Conservation (phyloP, 2,113 vertebrate genomes). For the Eptesicus fuscus region DNA sequence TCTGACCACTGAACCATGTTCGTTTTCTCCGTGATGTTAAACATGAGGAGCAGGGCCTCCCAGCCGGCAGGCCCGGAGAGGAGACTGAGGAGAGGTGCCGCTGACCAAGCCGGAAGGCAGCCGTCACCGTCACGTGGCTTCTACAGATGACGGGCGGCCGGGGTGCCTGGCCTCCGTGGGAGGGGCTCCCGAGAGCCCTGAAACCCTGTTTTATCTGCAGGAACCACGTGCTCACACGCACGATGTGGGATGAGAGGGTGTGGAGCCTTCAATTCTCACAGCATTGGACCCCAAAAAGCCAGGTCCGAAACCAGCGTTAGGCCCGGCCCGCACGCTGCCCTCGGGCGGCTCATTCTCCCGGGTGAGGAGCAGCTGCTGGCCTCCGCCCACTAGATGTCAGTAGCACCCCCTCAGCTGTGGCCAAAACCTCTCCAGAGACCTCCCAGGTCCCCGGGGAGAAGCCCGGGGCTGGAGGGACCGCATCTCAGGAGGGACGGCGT, state of each 20-base stretch:
- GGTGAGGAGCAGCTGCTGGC: neutral
- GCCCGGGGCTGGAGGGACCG: neutral
- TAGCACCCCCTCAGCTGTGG: neutral
- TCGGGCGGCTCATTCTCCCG: neutral
- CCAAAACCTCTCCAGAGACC: neutral
- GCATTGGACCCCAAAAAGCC: neutral
- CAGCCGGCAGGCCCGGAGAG: neutral
- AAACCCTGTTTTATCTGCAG: neutral
- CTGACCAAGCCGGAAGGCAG: no score
- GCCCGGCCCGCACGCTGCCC: fast-evolving
- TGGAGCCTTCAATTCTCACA: neutral
- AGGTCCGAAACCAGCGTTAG: neutral
- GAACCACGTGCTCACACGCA: fast-evolving
- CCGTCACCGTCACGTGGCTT: no score
- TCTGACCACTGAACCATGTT: no score
- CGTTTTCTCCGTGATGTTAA: neutral
- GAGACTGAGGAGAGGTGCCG: neutral
- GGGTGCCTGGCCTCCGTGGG: neutral
- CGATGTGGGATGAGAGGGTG: neutral
- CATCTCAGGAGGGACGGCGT: no score
- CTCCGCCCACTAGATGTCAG: neutral
- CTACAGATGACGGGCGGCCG: neutral
- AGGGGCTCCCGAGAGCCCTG: neutral
- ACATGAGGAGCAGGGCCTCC: neutral
- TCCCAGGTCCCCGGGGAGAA: no score